Base-by-base conservation (phyloP, 92 coral and sea anemone species). In the Actinernus sp. region DNA sequence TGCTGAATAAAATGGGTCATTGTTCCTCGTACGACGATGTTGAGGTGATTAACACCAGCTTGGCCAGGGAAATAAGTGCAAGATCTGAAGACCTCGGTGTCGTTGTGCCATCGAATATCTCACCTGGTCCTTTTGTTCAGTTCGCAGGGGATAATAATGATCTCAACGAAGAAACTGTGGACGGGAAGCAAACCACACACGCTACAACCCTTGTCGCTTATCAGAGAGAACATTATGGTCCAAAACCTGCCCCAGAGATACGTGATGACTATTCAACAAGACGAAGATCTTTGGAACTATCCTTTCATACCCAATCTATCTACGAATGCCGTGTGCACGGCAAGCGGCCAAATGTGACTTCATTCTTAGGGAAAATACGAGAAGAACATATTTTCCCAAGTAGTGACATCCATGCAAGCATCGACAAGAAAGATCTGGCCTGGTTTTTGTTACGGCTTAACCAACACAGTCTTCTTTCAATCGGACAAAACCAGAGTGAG, bases 1-100 rank as follows among this genome's bases (percentile, higher is more conserved):
- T 71, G 56, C 48, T 69, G 13, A 78, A 78, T 29, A 49, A 58
- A 58, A 62, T 81, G 68, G 75, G 87, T 4, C 86, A 79, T 31
- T 72, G 79, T 34, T 26, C 57, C 51, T 72, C 69, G 1, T 72
- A 72, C 17, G 50, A 61, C 43, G 71, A 73, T 33, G 63, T 60
- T 10, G 58, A 55, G 31, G 21, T 73, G 26, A 48, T 70, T 1
- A 60, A 21, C 62, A 73, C 80, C 10, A 13, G 57, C 9, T 16
- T 43, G 57, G 71, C 80, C 2, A 31, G 46, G 25, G 80, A 61
- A 26, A 60, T 73, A 20, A 31, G 14, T 16, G 70, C 79, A 46
- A 7, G 43, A 30, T 20, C 55, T 20, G 47, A 73, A 17, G 39
- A 61, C 17, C 19, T 11, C 1, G 63, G 71, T 19, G 70, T 55